Evolutionary conservation across 2,797 vertebrate species (phyloP), one percentile per base, ranked within the genome.

Genomic region (Sebastes miniatus): DNA sequence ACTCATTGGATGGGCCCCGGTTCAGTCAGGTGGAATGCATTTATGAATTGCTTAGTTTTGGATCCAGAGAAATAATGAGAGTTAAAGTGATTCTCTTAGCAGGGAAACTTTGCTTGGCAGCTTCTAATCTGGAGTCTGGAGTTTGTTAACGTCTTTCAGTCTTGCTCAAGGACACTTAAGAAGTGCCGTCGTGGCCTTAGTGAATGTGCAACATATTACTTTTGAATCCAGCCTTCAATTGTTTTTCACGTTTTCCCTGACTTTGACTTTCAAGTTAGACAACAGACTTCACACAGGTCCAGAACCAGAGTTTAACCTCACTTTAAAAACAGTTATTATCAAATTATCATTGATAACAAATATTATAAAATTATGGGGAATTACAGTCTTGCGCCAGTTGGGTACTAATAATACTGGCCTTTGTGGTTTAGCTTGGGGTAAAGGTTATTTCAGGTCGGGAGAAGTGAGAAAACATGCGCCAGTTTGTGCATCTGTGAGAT

Each of bases 11-110:
- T 5, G 12, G 6, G 31, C 8, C n/a, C 56, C 8, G 22, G 47
- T 58, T 68, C 65, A 86, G 72, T 82, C 80, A 76, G 81, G 62
- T 76, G 76, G 69, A 73, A 73, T n/a, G 29, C 25, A 5, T 64
- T 77, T 73, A 64, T 25, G 56, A 62, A 66, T 5, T 56, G 31
- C 13, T 57, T 56, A 20, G 54, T 34, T 79, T 80, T 63, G 43
- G 29, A 73, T 73, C 6, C 66, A 32, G 69, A 10, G 8, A 39
- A 34, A 59, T 61, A 69, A 56, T 56, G 63, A 81, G 16, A 82
- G 32, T 62, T 8, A 63, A 69, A 72, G 68, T 58, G 3, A 63
- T 63, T 78, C 24, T 56, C 18, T 12, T 2, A 13, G 69, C n/a
- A 31, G 34, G 20, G 70, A 70, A 73, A 68, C 61, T 70, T 43